phyloP scores from a whole-genome alignment of 2,888 invertebrate species.

The Euphydryas editha region DNA sequence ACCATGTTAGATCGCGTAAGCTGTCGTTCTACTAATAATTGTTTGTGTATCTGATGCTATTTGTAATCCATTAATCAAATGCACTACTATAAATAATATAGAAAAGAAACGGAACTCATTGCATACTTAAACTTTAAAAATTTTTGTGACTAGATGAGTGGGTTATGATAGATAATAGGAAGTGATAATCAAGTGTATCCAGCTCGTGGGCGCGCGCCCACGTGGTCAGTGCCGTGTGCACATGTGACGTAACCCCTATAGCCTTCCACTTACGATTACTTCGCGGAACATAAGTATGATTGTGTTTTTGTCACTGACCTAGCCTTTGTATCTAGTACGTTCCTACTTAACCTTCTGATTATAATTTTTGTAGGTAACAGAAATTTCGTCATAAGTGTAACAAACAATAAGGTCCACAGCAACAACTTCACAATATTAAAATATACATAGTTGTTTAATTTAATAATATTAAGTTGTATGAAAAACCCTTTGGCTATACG shows the following conservation, averaged over 20 bases:
- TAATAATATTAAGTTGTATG: too few species aligned
- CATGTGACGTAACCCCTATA: constrained; percentile 69
- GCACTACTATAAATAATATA: neutral
- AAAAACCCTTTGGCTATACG: too few species aligned
- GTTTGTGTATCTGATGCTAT: neutral
- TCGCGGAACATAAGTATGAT: constrained; percentile 47
- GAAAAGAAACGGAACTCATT: constrained; percentile 30
- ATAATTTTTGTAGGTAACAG: neutral
- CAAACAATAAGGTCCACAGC: neutral
- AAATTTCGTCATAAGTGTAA: neutral
- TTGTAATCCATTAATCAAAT: neutral
- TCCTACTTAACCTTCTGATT: neutral
- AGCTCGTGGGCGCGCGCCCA: constrained; percentile 70
- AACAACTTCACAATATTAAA: too few species aligned
- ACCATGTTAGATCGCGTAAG: neutral
- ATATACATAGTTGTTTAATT: too few species aligned
- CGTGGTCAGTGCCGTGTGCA: constrained; percentile 79
- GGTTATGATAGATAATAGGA: constrained; percentile 41
- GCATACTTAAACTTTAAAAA: constrained; percentile 26
- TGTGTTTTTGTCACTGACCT: constrained; percentile 39
- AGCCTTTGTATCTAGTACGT: constrained; percentile 25
- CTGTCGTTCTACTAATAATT: neutral
- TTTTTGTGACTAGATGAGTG: constrained; percentile 38
- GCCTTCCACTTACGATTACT: constrained; percentile 65
- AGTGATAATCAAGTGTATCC: constrained; percentile 54